Base-by-base conservation (phyloP, 2,113 vertebrate species). In the Motacilla alba region DNA sequence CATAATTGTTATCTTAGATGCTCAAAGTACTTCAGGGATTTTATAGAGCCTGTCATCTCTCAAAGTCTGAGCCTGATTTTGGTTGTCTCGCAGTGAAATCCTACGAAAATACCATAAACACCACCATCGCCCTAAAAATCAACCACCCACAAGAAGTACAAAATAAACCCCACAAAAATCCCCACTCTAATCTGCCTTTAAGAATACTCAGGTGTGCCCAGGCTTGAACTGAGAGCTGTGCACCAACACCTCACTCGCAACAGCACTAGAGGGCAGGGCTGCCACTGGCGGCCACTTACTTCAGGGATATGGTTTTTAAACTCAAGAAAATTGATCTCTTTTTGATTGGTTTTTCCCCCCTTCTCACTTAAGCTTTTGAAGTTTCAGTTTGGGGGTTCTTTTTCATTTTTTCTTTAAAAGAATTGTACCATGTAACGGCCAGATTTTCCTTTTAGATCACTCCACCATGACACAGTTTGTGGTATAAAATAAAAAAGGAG, bases 201-300 rank as follows among this genome's bases (percentile, higher is more conserved):
- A 55, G 30, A 47, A 28, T 0, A 43, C 16, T 2, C 16, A 30
- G 58, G 14, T 16, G 49, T 52, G 63, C 6, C 3, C 10, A 0
- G 28, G 33, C 30, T 20, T 3, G 15, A 11, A 24, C 16, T 15
- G 33, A 19, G 35, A 77, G 6, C 31, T 14, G 7, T 2, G 9
- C 43, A 43, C 35, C 24, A 6, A 3, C 43, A 64, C 50, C 47
- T 68, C 69, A 9, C 69, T 15, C 3, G 0, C 1, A 52, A 15
- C 70, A 90, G 91, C 94, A 86, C 88, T 92, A 95, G 94, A 88
- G 92, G 94, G 95, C 96, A 96, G 92, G 49, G 85, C 90, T 88
- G 58, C 35, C 74, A 9, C 50, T 33, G 31, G 19, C 33, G 33
- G 22, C 13, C 33, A 14, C 27, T 33, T 18, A 8, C 0, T 9